These are phyloP conservation scores for Macquaria ambigua DNA, from an alignment of 2,113 vertebrate species.

Conservation along the genomic window DNA sequence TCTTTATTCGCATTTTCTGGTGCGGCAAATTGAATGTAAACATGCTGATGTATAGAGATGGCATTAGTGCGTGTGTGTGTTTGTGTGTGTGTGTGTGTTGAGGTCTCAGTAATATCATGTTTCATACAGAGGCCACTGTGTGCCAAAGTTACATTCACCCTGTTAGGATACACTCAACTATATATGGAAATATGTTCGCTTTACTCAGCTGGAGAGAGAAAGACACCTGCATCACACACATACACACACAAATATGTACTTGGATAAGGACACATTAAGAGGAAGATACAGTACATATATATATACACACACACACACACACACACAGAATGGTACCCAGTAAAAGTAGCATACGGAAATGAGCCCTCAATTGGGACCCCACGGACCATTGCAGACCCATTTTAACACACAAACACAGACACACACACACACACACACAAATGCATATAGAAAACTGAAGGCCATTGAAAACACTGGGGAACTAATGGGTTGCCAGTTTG, in stretches of 20 bases:
- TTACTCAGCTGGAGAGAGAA: not conserved
- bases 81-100: not conserved
- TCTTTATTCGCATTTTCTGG: slow-evolving; percentile 27
- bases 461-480: slow-evolving; percentile 43
- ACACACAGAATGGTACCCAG: not conserved
- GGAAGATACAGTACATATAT: not conserved
- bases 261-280: not conserved
- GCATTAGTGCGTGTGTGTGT: not conserved
- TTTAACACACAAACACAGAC: slow-evolving; percentile 19
- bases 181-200: slow-evolving; percentile 30
- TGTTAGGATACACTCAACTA: slow-evolving; percentile 3
- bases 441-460: slow-evolving; percentile 19
- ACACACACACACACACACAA: not conserved
- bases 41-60: not conserved
- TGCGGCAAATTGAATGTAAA: slow-evolving; percentile 50
- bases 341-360: slow-evolving; percentile 64
- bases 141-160: slow-evolving; percentile 38
- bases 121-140: slow-evolving; percentile 41
- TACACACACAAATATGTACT: not conserved
- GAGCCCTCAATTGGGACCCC: slow-evolving; percentile 51
- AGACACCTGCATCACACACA: slow-evolving; percentile 14
- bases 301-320: not conserved
- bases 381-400: slow-evolving; percentile 39
- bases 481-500: slow-evolving; percentile 69
- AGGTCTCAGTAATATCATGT: slow-evolving; percentile 35